These are phyloP conservation scores for Bos javanicus DNA, from an alignment of 2,113 vertebrate genomes.

Conservation along the genomic window DNA sequence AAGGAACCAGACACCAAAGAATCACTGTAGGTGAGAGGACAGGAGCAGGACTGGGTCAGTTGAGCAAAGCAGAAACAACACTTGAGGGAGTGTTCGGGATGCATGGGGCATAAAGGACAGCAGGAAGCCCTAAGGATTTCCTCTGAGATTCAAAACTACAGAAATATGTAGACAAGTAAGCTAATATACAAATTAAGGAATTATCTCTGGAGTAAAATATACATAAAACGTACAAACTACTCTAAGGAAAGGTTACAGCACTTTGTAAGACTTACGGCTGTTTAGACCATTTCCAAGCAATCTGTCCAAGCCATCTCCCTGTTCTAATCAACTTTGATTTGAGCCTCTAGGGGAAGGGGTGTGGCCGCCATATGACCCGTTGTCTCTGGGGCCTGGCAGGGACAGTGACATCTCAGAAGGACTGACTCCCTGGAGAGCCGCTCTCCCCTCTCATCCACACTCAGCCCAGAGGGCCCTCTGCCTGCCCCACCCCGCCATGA, in stretches of 20 bases:
- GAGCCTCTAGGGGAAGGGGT: background rate
- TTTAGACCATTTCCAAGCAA: background rate
- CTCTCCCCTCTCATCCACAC: too few relatives aligned
- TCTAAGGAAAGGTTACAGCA: background rate
- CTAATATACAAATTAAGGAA: background rate
- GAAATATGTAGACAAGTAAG: background rate
- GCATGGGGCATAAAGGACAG: background rate
- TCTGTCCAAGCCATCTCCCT: background rate
- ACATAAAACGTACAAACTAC: background rate
- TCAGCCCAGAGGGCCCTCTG: fast-evolving
- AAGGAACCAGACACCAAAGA: background rate
- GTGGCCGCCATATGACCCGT: background rate
- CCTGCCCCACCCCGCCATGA: background rate
- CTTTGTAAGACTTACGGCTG: fast-evolving
- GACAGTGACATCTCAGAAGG: background rate
- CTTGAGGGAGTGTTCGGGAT: background rate
- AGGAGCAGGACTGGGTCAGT: too few relatives aligned
- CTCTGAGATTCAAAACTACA: background rate
- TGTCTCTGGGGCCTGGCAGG: background rate
- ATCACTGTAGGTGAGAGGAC: background rate
- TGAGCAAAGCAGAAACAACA: background rate
- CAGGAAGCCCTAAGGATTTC: background rate
- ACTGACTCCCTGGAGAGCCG: background rate
- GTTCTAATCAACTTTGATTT: background rate
- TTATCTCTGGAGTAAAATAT: background rate